phyloP scores from a whole-genome alignment of 2,888 invertebrate species.

The Crepidodera aurea region DNA sequence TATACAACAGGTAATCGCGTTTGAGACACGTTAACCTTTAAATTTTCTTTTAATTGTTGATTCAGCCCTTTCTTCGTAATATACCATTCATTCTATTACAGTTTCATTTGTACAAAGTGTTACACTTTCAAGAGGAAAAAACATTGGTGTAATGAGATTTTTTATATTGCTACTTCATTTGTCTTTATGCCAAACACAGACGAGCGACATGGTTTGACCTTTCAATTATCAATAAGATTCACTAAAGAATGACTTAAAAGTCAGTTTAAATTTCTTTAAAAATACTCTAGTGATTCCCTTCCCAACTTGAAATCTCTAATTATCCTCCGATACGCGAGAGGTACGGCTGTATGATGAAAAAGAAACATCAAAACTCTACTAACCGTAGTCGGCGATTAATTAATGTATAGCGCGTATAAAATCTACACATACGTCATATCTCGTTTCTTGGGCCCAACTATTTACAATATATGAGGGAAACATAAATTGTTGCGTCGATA shows the following conservation, averaged over 20 bases:
- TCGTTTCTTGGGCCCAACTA: conserved; percentile 6
- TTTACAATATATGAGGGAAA: neutral
- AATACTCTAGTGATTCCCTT: neutral
- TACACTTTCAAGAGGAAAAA: too few species aligned
- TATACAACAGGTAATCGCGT: too few species aligned
- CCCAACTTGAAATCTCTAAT: neutral
- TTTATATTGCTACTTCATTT: too few species aligned
- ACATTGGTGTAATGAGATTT: too few species aligned
- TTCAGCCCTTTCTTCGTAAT: too few species aligned
- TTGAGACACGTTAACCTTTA: too few species aligned
- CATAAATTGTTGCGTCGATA: neutral
- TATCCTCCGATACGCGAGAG: neutral
- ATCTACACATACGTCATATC: conserved; percentile 13
- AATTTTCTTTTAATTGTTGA: too few species aligned
- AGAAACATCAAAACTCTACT: neutral
- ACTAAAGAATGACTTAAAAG: neutral
- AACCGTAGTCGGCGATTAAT: neutral
- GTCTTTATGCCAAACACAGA: conserved; percentile 1
- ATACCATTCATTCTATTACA: too few species aligned
- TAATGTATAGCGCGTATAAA: neutral
- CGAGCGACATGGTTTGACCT: conserved; percentile 9
- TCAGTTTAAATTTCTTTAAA: neutral
- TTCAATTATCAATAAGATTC: conserved; percentile 1
- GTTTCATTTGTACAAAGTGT: too few species aligned
- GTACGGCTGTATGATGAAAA: neutral